A percentile compares a stretch with the other conserved stretches of the same genome.
Conservation (phyloP, 2,113 vertebrate species). For the Enhydra lutris region DNA sequence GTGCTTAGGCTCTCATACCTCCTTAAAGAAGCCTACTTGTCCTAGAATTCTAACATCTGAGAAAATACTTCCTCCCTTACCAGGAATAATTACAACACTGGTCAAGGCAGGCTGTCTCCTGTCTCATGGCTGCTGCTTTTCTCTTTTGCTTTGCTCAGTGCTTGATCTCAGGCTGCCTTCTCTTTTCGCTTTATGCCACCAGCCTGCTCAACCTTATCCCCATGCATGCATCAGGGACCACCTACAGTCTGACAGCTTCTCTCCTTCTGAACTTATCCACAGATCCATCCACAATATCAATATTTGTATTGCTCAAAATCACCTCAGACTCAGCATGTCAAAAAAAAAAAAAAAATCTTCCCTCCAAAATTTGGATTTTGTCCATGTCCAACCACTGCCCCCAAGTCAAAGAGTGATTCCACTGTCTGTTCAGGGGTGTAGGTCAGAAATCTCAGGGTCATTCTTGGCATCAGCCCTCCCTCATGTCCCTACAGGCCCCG, state of each 20-base stretch:
- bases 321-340: neutral
- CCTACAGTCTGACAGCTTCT: neutral
- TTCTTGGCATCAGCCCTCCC: neutral
- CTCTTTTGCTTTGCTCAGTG: neutral
- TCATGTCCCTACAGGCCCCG: neutral
- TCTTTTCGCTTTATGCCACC: neutral
- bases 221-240: neutral
- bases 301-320: neutral
- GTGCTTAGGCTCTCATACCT: neutral
- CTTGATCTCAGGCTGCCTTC: neutral
- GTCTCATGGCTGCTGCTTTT: neutral
- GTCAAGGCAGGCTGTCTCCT: neutral
- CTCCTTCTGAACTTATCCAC: neutral
- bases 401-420: neutral
- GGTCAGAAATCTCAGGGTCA: neutral
- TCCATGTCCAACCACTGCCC: neutral
- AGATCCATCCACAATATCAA: neutral
- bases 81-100: accelerated
- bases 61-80: neutral
- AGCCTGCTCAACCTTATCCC: neutral
- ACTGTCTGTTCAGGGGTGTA: neutral
- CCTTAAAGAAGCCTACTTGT: neutral
- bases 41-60: neutral
- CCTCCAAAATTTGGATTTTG: neutral
- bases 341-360: neutral